Evolutionary conservation across 1,140 invertebrate species (phyloP).

Genomic region (Rhyzopertha dominica): DNA sequence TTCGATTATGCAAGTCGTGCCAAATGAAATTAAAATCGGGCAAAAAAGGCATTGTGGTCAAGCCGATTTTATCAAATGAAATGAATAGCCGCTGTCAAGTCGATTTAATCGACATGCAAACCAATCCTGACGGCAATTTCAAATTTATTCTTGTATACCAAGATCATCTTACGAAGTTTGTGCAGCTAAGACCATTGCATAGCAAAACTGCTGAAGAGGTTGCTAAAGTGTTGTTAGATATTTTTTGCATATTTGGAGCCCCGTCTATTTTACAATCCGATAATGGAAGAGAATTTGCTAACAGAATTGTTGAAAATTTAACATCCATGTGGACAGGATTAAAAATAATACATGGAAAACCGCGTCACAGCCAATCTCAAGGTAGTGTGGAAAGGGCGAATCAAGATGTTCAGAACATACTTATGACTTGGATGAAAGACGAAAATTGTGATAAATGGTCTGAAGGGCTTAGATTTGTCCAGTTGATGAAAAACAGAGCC

Average conservation of each 20-base stretch:
- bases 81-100: conserved; percentile 46
- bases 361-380: conserved; percentile 39
- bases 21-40: conserved; percentile 21
- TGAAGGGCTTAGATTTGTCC: conserved; percentile 35
- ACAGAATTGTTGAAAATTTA: conserved; percentile 28
- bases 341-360: conserved; percentile 40
- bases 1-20: conserved; percentile 19
- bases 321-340: conserved; percentile 24
- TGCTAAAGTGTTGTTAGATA: conserved; percentile 26
- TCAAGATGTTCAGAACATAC: conserved; percentile 42
- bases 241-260: conserved; percentile 34
- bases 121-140: conserved; percentile 42
- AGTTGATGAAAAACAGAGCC: conserved; percentile 36
- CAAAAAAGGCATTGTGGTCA: conserved; percentile 39
- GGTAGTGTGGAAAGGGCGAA: conserved; percentile 42
- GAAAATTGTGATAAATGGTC: conserved; percentile 30
- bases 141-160: conserved; percentile 49
- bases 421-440: conserved; percentile 35
- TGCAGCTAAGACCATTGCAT: conserved; percentile 20
- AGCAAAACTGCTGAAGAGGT: conserved; percentile 26
- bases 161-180: conserved; percentile 47
- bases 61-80: conserved; percentile 37
- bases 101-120: conserved; percentile 49
- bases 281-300: conserved; percentile 32
- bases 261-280: conserved; percentile 37